Evolutionary conservation across 2,113 vertebrate species (phyloP).

Genomic region (Ophthalmolycus amberensis): DNA sequence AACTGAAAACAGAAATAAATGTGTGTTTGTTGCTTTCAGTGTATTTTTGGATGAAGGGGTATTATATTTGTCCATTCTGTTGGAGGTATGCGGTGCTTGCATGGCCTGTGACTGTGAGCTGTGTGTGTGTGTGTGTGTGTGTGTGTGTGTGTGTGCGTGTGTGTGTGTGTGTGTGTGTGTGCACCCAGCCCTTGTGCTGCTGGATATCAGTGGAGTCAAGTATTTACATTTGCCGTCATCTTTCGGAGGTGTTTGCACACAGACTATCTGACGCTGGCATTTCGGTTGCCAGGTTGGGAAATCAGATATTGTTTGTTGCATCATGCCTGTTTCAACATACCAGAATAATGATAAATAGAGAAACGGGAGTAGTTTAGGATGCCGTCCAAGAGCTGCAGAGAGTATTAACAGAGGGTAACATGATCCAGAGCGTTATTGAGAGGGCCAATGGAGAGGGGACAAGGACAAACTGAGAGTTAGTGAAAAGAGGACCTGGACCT

Average conservation of each 20-base stretch:
- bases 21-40: constrained; percentile 55
- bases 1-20: constrained; percentile 39
- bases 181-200: constrained; percentile 28
- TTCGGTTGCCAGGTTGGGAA: constrained; percentile 76
- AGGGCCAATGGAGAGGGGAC: constrained; percentile 60
- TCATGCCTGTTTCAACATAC: constrained; percentile 81
- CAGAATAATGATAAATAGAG: constrained; percentile 79
- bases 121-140: constrained; percentile 25
- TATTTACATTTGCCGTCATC: constrained; percentile 72
- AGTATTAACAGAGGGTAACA: constrained; percentile 74
- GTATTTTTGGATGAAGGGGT: constrained; percentile 57
- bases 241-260: constrained; percentile 77
- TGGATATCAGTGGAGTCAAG: constrained; percentile 67
- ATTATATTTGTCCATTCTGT: constrained; percentile 61
- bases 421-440: constrained; percentile 74
- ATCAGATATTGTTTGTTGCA: constrained; percentile 82
- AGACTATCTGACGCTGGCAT: constrained; percentile 62
- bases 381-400: constrained; percentile 69
- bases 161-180: too few relatives aligned
- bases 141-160: too few relatives aligned
- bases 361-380: constrained; percentile 75
- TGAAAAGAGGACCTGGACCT: constrained; percentile 41
- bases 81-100: constrained; percentile 47
- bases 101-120: constrained; percentile 25
- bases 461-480: constrained; percentile 69